These are phyloP conservation scores for Oenanthe melanoleuca DNA, from an alignment of 2,113 vertebrate genomes.

Conservation along the genomic window DNA sequence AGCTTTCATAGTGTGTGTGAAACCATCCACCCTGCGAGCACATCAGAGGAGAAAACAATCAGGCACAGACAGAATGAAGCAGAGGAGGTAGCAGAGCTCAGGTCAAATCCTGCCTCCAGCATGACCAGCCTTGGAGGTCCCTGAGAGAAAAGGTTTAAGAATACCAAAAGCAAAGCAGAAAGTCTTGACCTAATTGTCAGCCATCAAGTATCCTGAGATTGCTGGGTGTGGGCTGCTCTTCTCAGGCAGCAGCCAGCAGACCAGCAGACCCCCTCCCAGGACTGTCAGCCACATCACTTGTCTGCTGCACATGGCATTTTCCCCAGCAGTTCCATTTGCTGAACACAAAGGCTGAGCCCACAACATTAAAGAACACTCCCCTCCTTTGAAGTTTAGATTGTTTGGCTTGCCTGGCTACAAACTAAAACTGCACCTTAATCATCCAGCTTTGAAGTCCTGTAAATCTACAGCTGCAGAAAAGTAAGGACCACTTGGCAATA, in stretches of 20 bases:
- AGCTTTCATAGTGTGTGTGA: background rate
- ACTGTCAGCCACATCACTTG: conserved; percentile 13
- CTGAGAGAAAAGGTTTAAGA: background rate
- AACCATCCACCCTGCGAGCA: background rate
- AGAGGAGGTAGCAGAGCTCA: background rate
- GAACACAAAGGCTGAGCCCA: background rate
- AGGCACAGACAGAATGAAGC: background rate
- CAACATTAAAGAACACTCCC: conserved; percentile 24
- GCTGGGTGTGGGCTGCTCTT: background rate
- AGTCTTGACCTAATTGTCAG: background rate
- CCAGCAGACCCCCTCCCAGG: background rate
- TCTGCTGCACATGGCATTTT: conserved; percentile 7
- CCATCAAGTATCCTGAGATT: background rate
- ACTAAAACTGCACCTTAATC: conserved; percentile 34
- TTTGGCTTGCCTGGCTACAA: conserved; percentile 19
- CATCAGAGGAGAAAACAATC: background rate
- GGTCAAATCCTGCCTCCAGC: background rate
- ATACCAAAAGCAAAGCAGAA: background rate
- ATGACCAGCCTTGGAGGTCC: background rate
- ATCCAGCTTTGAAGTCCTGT: conserved; percentile 40
- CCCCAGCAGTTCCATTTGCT: background rate
- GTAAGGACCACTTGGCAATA: background rate
- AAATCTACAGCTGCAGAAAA: conserved; percentile 32
- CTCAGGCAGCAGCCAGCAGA: background rate
- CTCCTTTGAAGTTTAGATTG: conserved; percentile 30